Evolutionary conservation across 2,888 invertebrate genomes (phyloP).

Genomic region (Fragum fragum): DNA sequence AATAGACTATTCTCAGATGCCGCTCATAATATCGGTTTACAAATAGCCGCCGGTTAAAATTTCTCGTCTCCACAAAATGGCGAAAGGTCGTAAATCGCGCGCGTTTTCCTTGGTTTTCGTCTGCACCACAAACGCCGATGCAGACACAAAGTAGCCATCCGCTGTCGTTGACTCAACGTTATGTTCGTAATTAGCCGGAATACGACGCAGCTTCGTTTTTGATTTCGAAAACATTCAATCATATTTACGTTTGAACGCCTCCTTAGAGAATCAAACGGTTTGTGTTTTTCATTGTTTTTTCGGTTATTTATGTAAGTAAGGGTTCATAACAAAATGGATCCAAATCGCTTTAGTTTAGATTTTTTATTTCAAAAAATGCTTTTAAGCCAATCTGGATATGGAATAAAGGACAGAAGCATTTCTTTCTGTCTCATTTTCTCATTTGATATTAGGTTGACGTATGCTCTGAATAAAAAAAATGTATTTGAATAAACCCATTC

Average conservation of each 20-base stretch:
- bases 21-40: slow-evolving; percentile 31
- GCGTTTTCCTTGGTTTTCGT: slow-evolving; percentile 49
- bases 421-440: too few relatives aligned
- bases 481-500: too few relatives aligned
- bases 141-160: slow-evolving; percentile 62
- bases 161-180: slow-evolving; percentile 47
- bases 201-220: slow-evolving; percentile 48
- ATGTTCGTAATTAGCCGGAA: slow-evolving; percentile 53
- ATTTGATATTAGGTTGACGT: too few relatives aligned
- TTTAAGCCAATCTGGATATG: too few relatives aligned
- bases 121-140: slow-evolving; percentile 46
- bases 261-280: slow-evolving; percentile 39
- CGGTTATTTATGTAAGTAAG: slow-evolving; percentile 16
- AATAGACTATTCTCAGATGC: not conserved
- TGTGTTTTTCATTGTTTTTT: slow-evolving; percentile 36
- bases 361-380: too few relatives aligned
- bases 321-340: not conserved
- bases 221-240: slow-evolving; percentile 51
- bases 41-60: slow-evolving; percentile 51
- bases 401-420: too few relatives aligned
- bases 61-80: slow-evolving; percentile 53
- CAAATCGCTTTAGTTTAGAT: too few relatives aligned
- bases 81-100: slow-evolving; percentile 63
- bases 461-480: too few relatives aligned
- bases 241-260: slow-evolving; percentile 53